A percentile compares a stretch with the other conserved stretches of the same genome.
Evolutionary conservation across 2,113 vertebrate genomes (phyloP).

Genomic region (Eleginops maclovinus): DNA sequence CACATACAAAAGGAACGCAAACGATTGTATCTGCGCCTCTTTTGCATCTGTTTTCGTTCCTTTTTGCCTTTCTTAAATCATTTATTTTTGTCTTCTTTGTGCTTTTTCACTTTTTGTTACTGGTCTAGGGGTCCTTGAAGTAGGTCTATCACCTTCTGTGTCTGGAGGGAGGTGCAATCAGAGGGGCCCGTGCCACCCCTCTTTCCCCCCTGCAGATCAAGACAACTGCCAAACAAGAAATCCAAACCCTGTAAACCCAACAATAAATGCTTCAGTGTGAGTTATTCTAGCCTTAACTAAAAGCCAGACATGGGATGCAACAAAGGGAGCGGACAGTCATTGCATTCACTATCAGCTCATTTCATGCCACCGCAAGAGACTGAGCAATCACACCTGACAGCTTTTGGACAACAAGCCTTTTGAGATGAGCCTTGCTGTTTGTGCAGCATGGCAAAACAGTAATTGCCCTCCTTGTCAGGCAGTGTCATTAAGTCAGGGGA

Average conservation of each 20-base stretch:
- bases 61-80: neutral
- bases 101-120: too few species aligned
- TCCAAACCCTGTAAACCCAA: neutral
- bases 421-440: slow-evolving; percentile 54
- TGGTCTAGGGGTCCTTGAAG: neutral
- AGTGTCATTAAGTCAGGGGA: slow-evolving; percentile 64
- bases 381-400: slow-evolving; percentile 57
- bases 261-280: slow-evolving; percentile 11
- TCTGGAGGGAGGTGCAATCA: neutral
- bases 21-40: too few species aligned
- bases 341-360: slow-evolving; percentile 59
- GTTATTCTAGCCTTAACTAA: slow-evolving; percentile 21
- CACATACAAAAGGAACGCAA: too few species aligned
- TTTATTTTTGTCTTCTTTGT: too few species aligned
- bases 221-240: slow-evolving; percentile 2
- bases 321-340: slow-evolving; percentile 37
- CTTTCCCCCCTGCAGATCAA: slow-evolving; percentile 15
- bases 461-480: slow-evolving; percentile 65
- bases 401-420: slow-evolving; percentile 50
- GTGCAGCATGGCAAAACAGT: slow-evolving; percentile 49
- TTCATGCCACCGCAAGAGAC: slow-evolving; percentile 51
- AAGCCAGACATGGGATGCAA: slow-evolving; percentile 28
- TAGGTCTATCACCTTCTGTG: neutral
- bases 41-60: too few species aligned
- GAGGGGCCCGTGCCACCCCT: neutral